Conservation (phyloP, 2,113 vertebrate species). For the Danionella cerebrum region DNA sequence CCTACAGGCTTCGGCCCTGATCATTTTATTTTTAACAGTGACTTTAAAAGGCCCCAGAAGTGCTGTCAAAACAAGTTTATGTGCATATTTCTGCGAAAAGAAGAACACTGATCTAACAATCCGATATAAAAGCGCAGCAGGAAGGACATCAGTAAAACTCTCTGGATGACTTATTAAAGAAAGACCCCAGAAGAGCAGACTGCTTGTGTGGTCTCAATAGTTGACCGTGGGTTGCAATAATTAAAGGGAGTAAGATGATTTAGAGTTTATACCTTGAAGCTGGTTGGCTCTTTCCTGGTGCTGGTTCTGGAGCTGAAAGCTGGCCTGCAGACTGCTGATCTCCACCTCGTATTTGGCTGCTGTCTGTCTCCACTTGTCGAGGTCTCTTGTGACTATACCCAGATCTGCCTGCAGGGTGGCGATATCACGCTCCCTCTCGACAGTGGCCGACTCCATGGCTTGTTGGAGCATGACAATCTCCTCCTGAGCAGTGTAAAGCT, state of each 20-base stretch:
- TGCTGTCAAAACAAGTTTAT: not conserved
- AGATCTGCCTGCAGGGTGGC: conserved; percentile 78
- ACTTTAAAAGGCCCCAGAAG: not conserved
- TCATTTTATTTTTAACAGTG: not conserved
- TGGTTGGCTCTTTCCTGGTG: conserved; percentile 67
- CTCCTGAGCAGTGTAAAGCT: conserved; percentile 82
- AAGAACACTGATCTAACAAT: not conserved
- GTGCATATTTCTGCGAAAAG: not conserved
- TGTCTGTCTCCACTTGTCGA: conserved; percentile 79
- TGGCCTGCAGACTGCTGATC: conserved; percentile 76
- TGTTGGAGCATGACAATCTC: conserved; percentile 84
- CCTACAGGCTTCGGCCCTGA: too few relatives aligned
- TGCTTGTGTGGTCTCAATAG: not conserved
- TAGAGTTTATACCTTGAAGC: conserved; percentile 84
- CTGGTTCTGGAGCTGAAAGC: conserved; percentile 73
- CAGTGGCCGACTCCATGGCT: conserved; percentile 73
- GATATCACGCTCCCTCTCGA: conserved; percentile 79
- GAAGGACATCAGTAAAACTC: not conserved
- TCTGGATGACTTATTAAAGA: not conserved
- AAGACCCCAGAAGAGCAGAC: not conserved
- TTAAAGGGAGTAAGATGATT: too few relatives aligned
- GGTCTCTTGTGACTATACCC: conserved; percentile 68
- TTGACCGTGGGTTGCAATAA: not conserved
- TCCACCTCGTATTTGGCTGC: conserved; percentile 82
- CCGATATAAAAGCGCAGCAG: not conserved